These are phyloP conservation scores for Anorthoa munda DNA, from an alignment of 2,888 invertebrate species.

Conservation along the genomic window DNA sequence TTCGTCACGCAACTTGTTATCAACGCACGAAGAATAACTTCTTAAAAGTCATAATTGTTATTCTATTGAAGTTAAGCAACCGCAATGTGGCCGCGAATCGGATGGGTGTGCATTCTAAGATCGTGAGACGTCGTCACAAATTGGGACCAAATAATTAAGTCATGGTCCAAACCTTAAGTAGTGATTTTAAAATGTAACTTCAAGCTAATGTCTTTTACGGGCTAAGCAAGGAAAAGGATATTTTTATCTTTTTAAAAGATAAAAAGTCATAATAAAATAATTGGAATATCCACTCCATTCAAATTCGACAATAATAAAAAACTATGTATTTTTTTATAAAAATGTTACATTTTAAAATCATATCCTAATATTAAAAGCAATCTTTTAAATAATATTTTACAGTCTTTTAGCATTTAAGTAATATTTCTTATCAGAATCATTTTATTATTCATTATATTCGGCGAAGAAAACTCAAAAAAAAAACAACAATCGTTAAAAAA, in stretches of 20 bases:
- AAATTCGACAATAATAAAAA: conserved; percentile 31
- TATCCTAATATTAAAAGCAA: conserved; percentile 38
- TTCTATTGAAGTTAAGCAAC: conserved; percentile 44
- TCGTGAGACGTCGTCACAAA: conserved; percentile 64
- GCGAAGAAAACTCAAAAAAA: conserved; percentile 42
- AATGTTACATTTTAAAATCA: conserved; percentile 36
- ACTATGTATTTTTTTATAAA: conserved; percentile 7
- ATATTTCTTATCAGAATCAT: conserved; percentile 41
- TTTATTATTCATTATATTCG: conserved; percentile 41
- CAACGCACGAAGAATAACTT: conserved; percentile 35
- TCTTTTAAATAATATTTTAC: conserved; percentile 48
- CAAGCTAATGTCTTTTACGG: conserved; percentile 49
- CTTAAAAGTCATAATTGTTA: conserved; percentile 40
- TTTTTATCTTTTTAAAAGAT: conserved; percentile 16
- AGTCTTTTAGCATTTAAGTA: conserved; percentile 51
- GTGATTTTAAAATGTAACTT: conserved; percentile 56
- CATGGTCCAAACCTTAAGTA: conserved; percentile 25
- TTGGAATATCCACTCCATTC: neutral
- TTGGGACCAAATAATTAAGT: conserved; percentile 64
- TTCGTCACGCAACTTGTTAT: conserved; percentile 41
- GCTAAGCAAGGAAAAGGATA: conserved; percentile 7
- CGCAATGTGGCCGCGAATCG: conserved; percentile 29
- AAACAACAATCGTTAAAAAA: neutral
- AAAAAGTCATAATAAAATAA: neutral
- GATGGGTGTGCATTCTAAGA: conserved; percentile 52